phyloP scores from a whole-genome alignment of 2,888 invertebrate species.

The Epirrita christyi region DNA sequence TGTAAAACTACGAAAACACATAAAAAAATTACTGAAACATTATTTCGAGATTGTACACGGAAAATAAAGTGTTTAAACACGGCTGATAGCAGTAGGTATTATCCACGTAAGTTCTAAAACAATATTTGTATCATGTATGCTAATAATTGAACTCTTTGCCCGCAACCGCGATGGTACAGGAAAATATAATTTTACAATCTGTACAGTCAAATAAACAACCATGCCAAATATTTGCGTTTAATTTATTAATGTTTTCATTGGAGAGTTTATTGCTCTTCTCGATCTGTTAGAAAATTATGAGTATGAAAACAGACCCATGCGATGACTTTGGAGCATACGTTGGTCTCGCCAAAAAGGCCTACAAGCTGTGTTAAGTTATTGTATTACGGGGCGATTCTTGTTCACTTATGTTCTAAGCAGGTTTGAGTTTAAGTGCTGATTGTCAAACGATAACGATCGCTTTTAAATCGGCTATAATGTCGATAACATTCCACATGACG shows the following conservation, averaged over 20 bases:
- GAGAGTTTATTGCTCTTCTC: constrained; percentile 30
- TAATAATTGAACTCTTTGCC: constrained; percentile 3
- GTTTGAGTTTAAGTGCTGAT: constrained; percentile 12
- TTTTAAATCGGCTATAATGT: constrained; percentile 15
- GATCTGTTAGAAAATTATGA: constrained; percentile 9
- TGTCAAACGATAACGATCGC: constrained; percentile 19
- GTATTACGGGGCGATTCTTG: no score
- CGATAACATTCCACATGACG: constrained; percentile 16
- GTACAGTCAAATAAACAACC: constrained; percentile 25
- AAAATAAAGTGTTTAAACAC: constrained; percentile 15
- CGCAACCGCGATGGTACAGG: constrained; percentile 11
- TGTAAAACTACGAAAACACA: background rate
- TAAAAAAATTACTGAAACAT: background rate
- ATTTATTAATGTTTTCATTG: constrained; percentile 31
- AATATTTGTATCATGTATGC: background rate
- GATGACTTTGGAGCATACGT: background rate
- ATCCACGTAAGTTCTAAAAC: background rate
- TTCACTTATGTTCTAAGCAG: constrained; percentile 19
- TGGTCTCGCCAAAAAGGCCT: background rate
- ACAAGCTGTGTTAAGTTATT: background rate
- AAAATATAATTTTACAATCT: constrained; percentile 24
- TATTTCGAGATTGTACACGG: background rate
- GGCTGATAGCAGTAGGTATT: background rate
- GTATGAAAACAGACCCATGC: constrained; percentile 1
- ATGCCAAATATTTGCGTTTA: constrained; percentile 28